phyloP scores from a whole-genome alignment of 2,113 vertebrate genomes.

The Pachycephala philippinensis region DNA sequence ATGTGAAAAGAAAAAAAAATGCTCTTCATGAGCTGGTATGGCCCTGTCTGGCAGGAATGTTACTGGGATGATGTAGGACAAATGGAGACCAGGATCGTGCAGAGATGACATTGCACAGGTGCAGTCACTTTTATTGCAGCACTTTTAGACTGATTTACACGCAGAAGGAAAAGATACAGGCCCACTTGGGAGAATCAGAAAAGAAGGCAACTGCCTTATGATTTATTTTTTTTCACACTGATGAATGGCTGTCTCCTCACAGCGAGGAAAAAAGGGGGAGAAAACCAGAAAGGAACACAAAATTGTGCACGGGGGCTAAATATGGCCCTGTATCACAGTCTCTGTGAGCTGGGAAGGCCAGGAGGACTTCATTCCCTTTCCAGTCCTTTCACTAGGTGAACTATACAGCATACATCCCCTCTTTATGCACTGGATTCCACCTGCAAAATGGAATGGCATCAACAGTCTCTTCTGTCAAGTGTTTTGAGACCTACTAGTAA shows the following conservation, averaged over 20 bases:
- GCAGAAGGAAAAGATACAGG: background rate
- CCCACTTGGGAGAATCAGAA: background rate
- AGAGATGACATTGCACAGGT: background rate
- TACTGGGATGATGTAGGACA: background rate
- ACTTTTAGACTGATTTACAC: background rate
- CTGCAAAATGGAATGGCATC: background rate
- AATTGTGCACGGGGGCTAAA: background rate
- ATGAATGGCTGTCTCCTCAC: background rate
- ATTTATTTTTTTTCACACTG: background rate
- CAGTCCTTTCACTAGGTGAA: background rate
- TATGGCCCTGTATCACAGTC: background rate
- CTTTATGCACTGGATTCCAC: background rate
- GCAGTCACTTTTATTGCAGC: background rate
- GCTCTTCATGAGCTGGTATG: background rate
- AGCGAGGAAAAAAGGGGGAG: fast-evolving
- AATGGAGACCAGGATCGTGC: background rate
- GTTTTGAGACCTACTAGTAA: background rate
- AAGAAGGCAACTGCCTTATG: background rate
- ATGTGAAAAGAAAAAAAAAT: background rate
- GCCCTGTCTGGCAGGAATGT: background rate
- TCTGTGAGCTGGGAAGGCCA: background rate
- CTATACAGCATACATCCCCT: background rate
- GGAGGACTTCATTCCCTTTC: background rate
- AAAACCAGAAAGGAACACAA: background rate
- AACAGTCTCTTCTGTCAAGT: background rate